Evolutionary conservation across 2,888 invertebrate genomes (phyloP), one percentile per base, ranked within the genome.

Genomic region (Charanyca ferruginea): DNA sequence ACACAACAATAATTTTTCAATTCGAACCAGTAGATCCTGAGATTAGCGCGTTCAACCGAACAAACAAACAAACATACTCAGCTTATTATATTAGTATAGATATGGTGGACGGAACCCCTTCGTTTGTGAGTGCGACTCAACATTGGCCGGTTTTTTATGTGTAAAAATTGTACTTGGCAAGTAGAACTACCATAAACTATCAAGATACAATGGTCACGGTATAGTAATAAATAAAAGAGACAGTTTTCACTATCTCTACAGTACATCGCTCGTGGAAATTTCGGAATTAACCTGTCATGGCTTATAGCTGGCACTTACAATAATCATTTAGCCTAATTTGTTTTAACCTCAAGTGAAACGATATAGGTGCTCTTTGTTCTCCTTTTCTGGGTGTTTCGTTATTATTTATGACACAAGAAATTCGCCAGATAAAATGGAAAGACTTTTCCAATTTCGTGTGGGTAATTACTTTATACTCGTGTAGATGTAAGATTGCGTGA

Each of bases 231-330:
- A 66, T 75, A 71, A 79, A 68, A 60, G 53, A 47, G 13, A 49
- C n/a, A 54, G 25, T 60, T 52, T 45, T 49, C 20, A 42, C 44
- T 67, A 66, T 76, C 66, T 59, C 9, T 6, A n/a, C 45, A 20
- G 38, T 42, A 22, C 41, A 78, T 78, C 66, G 25, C 18, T 48
- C 3, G 35, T 32, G 38, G 52, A 58, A 57, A 49, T 61, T 66
- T 60, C 23, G 25, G 42, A 79, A 78, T 72, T 66, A 80, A 66
- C 59, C 55, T 53, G 61, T 64, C 58, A 59, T 32, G 18, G 47
- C 25, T 9, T 1, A n/a, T 38, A 32, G 45, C 38, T 42, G 48
- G 18, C 38, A 64, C 18, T 64, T 55, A 61, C 11, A 47, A 67
- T 61, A 52, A 49, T 49, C 16, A 57, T 62, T 49, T 49, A 47